phyloP scores from a whole-genome alignment of 2,888 invertebrate species.

The Pyrrhopygopsis socrates region DNA sequence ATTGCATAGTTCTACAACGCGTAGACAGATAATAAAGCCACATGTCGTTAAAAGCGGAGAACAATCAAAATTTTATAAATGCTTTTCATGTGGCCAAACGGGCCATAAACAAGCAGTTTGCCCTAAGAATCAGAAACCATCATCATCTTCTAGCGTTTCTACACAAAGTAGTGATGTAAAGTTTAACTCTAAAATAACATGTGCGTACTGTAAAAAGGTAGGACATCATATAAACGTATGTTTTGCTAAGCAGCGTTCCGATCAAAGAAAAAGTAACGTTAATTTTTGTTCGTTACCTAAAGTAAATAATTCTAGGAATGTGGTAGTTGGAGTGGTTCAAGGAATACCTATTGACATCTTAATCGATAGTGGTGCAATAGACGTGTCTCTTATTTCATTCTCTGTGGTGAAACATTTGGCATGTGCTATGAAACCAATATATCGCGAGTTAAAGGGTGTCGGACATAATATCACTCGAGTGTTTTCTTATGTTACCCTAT shows the following conservation, averaged over 20 bases:
- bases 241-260: slow-evolving; percentile 63
- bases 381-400: not conserved
- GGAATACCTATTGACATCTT: slow-evolving; percentile 77
- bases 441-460: slow-evolving; percentile 32
- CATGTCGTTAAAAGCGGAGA: no score
- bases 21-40: no score
- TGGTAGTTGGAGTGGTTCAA: slow-evolving; percentile 75
- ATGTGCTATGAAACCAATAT: not conserved
- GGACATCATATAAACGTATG: slow-evolving; percentile 78
- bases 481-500: slow-evolving; percentile 64
- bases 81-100: not conserved
- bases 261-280: not conserved
- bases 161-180: no score
- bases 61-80: not conserved
- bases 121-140: not conserved
- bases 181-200: not conserved
- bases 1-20: no score
- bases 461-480: slow-evolving; percentile 73
- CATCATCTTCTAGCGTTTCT: not conserved
- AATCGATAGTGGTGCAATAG: slow-evolving; percentile 75
- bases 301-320: slow-evolving; percentile 52
- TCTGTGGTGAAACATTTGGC: not conserved
- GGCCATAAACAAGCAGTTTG: not conserved
- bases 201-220: slow-evolving; percentile 78
- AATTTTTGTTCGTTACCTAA: slow-evolving; percentile 53